Evolutionary conservation across 2,113 vertebrate genomes (phyloP).

Genomic region (Aspidoscelis tigris): DNA sequence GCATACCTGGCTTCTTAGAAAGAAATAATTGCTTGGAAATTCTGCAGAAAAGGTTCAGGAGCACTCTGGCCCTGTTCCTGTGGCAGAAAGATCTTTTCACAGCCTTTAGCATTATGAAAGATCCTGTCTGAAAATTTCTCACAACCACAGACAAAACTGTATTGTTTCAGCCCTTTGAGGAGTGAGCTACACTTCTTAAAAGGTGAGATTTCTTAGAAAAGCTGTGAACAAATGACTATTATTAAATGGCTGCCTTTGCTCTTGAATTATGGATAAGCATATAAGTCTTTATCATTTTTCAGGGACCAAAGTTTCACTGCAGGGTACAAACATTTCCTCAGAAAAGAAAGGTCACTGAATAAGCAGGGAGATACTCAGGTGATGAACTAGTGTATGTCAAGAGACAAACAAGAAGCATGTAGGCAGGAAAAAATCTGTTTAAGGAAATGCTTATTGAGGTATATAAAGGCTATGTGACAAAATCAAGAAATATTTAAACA

Average conservation of each 20-base stretch:
- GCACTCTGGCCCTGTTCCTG: neutral
- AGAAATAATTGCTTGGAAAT: neutral
- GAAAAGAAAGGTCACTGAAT: constrained; percentile 13
- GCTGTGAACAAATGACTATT: constrained; percentile 15
- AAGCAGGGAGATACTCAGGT: constrained; percentile 23
- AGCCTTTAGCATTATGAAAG: neutral
- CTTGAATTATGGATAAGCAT: constrained; percentile 1
- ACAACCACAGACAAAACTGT: neutral
- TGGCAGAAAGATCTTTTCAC: neutral
- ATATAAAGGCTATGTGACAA: neutral
- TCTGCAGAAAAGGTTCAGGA: neutral
- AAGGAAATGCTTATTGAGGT: neutral
- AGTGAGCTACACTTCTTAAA: neutral
- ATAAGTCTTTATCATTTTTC: neutral
- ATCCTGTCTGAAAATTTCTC: neutral
- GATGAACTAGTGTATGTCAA: constrained; percentile 4
- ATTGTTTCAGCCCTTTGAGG: neutral
- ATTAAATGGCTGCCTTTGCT: constrained; percentile 10
- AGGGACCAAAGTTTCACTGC: neutral
- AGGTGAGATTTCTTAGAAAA: constrained; percentile 26
- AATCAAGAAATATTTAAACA: neutral
- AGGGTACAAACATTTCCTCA: constrained; percentile 25
- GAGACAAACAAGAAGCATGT: accelerated
- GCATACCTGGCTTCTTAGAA: neutral
- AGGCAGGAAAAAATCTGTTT: neutral